phyloP scores from a whole-genome alignment of 2,113 vertebrate genomes.

The Casuarius casuarius region DNA sequence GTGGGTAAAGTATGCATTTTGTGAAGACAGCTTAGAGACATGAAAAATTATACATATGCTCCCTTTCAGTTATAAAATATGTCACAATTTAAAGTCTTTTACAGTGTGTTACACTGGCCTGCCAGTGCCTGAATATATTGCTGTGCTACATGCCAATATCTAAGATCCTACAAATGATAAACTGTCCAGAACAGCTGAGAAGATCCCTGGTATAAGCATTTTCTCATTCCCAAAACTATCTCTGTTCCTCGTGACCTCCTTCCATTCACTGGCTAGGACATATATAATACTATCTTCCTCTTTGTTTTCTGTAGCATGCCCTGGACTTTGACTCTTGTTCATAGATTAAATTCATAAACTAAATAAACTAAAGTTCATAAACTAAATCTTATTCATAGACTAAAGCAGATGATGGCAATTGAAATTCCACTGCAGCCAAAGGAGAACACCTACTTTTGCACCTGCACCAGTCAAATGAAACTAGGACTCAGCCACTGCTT shows the following conservation, averaged over 20 bases:
- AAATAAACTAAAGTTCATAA: too few species aligned
- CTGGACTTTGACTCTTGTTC: neutral
- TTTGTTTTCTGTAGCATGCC: neutral
- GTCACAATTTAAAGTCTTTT: neutral
- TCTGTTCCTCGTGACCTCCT: neutral
- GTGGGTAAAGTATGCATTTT: neutral
- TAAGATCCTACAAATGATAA: constrained; percentile 18
- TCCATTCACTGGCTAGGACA: neutral
- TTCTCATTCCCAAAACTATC: neutral
- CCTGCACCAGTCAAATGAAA: neutral
- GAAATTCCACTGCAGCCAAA: neutral
- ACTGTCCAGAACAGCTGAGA: constrained; percentile 22
- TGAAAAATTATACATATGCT: neutral
- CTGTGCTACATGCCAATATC: neutral
- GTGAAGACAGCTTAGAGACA: neutral
- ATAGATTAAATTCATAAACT: too few species aligned
- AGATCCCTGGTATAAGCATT: neutral
- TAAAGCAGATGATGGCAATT: neutral
- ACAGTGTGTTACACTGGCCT: neutral
- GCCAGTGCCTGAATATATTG: neutral
- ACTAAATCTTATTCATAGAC: neutral
- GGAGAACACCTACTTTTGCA: neutral
- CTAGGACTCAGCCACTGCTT: constrained; percentile 16
- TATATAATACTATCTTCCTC: neutral
- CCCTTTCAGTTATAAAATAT: neutral